Conservation (phyloP, 2,888 invertebrate species). For the Steinernema carpocapsae region DNA sequence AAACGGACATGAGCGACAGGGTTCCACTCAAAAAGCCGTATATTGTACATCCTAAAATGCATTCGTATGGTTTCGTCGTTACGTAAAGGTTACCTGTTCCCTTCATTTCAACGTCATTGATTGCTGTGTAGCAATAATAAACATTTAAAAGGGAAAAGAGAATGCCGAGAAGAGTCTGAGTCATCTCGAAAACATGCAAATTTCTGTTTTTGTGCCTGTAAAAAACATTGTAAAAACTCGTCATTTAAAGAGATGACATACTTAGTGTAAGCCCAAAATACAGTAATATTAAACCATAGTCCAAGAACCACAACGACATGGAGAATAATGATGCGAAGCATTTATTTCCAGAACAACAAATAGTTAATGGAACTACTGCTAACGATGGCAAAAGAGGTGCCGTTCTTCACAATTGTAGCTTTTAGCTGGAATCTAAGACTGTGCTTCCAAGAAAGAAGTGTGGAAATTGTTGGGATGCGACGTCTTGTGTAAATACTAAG, state of each 20-base stretch:
- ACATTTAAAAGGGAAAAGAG: background rate
- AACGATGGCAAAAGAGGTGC: no score
- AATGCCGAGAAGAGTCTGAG: background rate
- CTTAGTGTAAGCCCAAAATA: background rate
- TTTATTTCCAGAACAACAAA: background rate
- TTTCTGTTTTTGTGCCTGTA: conserved; percentile 12
- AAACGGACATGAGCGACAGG: conserved; percentile 16
- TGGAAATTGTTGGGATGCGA: no score
- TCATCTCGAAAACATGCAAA: conserved; percentile 15
- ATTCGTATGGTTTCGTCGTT: background rate
- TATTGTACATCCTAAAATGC: conserved; percentile 2
- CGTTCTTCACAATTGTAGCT: no score
- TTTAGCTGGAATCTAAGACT: no score
- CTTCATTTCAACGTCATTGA: background rate
- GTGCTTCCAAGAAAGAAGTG: no score
- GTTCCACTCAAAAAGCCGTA: conserved; percentile 6
- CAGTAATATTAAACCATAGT: background rate
- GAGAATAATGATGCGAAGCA: background rate
- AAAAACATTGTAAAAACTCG: no score
- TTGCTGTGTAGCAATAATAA: conserved; percentile 4
- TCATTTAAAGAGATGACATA: no score
- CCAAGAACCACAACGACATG: background rate
- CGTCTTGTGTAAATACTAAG: no score
- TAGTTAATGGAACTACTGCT: no score
- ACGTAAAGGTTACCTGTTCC: background rate